Conservation (phyloP, 2,113 vertebrate species). For the Apodemus speciosus region DNA sequence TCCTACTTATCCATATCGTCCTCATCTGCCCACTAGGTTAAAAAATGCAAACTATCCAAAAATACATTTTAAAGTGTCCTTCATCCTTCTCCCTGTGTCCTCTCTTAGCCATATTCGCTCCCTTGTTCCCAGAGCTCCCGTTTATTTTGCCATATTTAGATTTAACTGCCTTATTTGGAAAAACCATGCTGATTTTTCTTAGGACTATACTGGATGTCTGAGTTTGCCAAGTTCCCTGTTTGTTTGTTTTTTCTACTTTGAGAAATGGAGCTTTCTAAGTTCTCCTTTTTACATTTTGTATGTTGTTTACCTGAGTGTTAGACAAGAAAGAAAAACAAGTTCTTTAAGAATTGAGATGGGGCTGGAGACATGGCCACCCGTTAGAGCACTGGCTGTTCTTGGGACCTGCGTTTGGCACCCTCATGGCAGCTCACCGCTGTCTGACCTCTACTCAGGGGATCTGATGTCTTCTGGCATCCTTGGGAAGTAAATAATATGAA, state of each 20-base stretch:
- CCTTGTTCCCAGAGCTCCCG: background rate
- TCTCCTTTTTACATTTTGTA: slow-evolving; percentile 30
- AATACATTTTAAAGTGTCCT: background rate
- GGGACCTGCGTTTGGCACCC: background rate
- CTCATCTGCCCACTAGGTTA: background rate
- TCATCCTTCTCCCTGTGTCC: background rate
- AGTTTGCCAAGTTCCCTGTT: background rate
- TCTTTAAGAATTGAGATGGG: background rate
- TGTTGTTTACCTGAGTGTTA: slow-evolving; percentile 9
- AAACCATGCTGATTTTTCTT: background rate
- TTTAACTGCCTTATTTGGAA: background rate
- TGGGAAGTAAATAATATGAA: background rate
- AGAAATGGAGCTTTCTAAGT: slow-evolving; percentile 20
- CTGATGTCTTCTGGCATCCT: background rate
- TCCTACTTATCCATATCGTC: background rate
- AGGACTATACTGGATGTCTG: background rate
- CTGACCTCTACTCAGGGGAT: background rate
- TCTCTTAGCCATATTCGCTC: background rate
- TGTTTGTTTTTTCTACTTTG: background rate
- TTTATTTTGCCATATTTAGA: slow-evolving; percentile 36
- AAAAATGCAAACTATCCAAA: slow-evolving; percentile 25
- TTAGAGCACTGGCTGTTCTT: background rate
- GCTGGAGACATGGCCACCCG: too few relatives aligned
- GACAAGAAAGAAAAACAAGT: background rate
- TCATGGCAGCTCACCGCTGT: background rate